Evolutionary conservation across 2,113 vertebrate species (phyloP).

Genomic region (Coptodon rendalli): DNA sequence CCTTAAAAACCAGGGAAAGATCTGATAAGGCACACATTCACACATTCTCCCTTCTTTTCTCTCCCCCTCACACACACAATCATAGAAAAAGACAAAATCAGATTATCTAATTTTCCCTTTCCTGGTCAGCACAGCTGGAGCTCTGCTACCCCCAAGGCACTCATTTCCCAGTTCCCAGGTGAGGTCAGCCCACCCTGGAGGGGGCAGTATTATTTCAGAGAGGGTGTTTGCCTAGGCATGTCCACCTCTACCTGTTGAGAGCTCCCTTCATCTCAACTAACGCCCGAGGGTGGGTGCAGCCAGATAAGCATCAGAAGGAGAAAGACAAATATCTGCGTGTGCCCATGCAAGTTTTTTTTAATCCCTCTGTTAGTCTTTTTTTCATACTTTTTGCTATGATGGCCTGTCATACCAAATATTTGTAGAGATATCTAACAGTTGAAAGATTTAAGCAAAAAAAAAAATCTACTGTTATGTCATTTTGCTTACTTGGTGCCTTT

Average conservation of each 20-base stretch:
- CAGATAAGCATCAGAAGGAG: not conserved
- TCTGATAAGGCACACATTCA: not conserved
- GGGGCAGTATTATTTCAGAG: constrained; percentile 46
- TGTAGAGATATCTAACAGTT: not conserved
- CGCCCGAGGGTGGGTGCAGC: not conserved
- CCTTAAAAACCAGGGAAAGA: not conserved
- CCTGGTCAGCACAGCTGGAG: not conserved
- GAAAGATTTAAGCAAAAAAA: not conserved
- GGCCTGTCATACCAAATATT: not conserved
- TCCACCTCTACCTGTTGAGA: not conserved
- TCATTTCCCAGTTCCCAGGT: not conserved
- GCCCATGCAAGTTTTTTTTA: not conserved
- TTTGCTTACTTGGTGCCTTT: not conserved
- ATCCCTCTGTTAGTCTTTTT: not conserved
- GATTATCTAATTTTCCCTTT: not conserved
- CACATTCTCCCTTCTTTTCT: not conserved
- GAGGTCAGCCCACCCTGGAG: constrained; percentile 51
- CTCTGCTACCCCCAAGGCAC: not conserved
- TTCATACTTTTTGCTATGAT: not conserved
- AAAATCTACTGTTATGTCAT: not conserved
- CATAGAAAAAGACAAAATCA: not conserved
- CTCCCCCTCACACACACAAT: not conserved
- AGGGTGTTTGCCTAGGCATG: constrained; percentile 26
- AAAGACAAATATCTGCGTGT: not conserved
- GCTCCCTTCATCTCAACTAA: not conserved